Evolutionary conservation across 2,113 vertebrate genomes (phyloP).

Genomic region (Microtus oregoni): DNA sequence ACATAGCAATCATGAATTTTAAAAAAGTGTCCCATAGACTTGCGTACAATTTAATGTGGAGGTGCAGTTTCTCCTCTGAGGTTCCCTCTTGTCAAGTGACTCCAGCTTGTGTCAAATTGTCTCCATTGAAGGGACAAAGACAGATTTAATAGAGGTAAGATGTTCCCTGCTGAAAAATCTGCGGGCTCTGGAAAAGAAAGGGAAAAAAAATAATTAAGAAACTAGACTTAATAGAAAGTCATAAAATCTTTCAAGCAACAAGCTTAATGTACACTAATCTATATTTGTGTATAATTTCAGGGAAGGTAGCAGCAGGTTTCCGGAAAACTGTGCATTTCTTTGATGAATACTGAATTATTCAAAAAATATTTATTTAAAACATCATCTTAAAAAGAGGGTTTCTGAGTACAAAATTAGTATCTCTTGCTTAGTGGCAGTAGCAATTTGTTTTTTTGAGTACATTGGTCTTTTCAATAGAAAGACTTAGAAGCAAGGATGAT

Average conservation of each 20-base stretch:
- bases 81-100: neutral
- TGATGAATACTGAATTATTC: neutral
- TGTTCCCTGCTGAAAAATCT: neutral
- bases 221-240: neutral
- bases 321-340: neutral
- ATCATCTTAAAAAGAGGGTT: neutral
- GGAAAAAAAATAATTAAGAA: neutral
- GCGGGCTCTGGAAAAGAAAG: slow-evolving; percentile 1
- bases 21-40: neutral
- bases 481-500: neutral
- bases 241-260: neutral
- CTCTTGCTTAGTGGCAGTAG: neutral
- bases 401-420: neutral
- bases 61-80: neutral
- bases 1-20: neutral
- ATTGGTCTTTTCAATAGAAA: neutral
- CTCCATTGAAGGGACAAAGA: neutral
- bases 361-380: neutral
- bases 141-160: neutral
- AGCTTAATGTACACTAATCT: neutral
- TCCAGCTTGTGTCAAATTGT: neutral
- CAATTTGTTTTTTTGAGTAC: neutral
- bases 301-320: neutral
- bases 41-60: neutral
- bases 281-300: neutral